Conservation (phyloP, 1,140 invertebrate species). For the Orchesella cincta region DNA sequence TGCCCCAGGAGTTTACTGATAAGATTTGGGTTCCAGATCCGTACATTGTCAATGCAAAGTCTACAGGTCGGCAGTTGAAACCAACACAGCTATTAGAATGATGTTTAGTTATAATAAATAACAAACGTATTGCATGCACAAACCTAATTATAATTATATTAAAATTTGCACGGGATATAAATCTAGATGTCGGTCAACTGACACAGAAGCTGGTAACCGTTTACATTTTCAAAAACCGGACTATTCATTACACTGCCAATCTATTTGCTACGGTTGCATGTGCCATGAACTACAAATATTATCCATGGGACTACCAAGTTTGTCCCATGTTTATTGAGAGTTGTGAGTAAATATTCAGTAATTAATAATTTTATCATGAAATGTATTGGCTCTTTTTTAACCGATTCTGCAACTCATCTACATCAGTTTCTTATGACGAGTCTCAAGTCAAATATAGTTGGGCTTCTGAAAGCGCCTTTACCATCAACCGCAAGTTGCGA, state of each 20-base stretch:
- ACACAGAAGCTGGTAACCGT: slow-evolving; percentile 79
- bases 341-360: slow-evolving; percentile 64
- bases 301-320: slow-evolving; percentile 80
- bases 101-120: too few relatives aligned
- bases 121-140: too few relatives aligned
- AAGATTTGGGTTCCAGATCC: slow-evolving; percentile 83
- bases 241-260: slow-evolving; percentile 72
- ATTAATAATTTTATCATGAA: neutral
- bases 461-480: slow-evolving; percentile 19
- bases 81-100: too few relatives aligned
- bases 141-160: slow-evolving; percentile 17
- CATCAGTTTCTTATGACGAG: slow-evolving; percentile 38
- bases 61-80: too few relatives aligned
- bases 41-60: slow-evolving; percentile 81
- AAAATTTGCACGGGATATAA: too few relatives aligned
- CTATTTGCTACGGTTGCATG: slow-evolving; percentile 82
- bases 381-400: neutral
- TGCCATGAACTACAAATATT: slow-evolving; percentile 79
- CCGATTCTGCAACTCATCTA: too few relatives aligned
- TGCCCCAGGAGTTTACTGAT: slow-evolving; percentile 77
- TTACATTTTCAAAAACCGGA: slow-evolving; percentile 75
- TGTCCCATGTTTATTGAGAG: slow-evolving; percentile 80
- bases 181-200: slow-evolving; percentile 72
- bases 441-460: slow-evolving; percentile 34
- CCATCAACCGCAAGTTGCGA: slow-evolving; percentile 31